phyloP scores from a whole-genome alignment of 2,797 vertebrate genomes.

The Valencia hispanica region DNA sequence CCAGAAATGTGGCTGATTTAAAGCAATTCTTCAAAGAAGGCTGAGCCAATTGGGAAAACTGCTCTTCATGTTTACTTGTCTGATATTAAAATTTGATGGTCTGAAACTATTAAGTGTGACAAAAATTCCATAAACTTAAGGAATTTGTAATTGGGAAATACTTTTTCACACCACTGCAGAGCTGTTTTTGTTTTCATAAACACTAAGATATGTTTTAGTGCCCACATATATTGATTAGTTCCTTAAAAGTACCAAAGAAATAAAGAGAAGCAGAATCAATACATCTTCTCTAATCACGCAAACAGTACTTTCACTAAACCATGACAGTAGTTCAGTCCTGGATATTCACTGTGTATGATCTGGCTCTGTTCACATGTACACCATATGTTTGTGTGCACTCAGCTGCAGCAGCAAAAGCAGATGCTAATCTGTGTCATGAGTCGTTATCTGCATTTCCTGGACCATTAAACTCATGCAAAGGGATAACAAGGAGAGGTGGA shows the following conservation, averaged over 20 bases:
- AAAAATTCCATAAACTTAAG: neutral
- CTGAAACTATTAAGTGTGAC: neutral
- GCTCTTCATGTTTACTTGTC: neutral
- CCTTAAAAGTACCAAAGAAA: neutral
- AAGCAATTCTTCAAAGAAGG: neutral
- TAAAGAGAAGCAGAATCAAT: neutral
- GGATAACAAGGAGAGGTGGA: conserved; percentile 71
- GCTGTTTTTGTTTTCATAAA: neutral
- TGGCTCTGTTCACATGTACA: neutral
- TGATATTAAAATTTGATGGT: neutral
- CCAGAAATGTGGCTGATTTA: neutral
- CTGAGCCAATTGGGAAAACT: neutral
- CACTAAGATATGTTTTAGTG: neutral
- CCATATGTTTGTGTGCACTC: neutral
- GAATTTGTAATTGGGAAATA: neutral
- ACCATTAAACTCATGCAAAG: conserved; percentile 76
- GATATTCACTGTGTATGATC: neutral
- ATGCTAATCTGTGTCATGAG: conserved; percentile 66
- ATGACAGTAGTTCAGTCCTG: neutral
- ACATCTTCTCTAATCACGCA: neutral
- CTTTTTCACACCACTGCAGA: neutral
- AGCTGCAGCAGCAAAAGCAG: conserved; percentile 31
- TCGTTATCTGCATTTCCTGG: conserved; percentile 59
- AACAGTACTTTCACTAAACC: neutral
- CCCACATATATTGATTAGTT: neutral